These are phyloP conservation scores for Lytechinus pictus DNA, from an alignment of 35 echinoderm and acorn worm species.

Conservation along the genomic window DNA sequence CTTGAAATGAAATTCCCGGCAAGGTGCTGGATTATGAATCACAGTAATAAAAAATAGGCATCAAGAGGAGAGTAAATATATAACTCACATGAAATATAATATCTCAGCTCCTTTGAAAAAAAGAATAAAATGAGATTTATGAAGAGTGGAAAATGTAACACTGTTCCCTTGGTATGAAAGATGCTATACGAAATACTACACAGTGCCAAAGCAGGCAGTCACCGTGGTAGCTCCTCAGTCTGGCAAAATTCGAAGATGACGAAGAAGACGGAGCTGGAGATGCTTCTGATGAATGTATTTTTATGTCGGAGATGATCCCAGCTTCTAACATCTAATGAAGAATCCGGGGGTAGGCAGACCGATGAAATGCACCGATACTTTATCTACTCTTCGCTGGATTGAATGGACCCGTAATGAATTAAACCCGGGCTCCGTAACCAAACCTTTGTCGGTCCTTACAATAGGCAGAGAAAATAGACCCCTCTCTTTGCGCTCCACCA, in stretches of 20 bases:
- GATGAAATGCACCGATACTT: conserved; percentile 36
- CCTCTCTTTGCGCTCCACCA: conserved; percentile 38
- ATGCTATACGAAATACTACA: background rate
- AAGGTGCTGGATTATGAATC: background rate
- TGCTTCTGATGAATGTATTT: conserved; percentile 38
- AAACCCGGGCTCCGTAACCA: conserved; percentile 47
- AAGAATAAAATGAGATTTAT: background rate
- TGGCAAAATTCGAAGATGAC: background rate
- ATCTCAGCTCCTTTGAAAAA: background rate
- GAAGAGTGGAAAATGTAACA: background rate
- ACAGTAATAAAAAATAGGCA: background rate
- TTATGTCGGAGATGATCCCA: conserved; percentile 28
- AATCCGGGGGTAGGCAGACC: background rate
- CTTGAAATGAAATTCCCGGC: background rate
- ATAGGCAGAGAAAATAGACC: conserved; percentile 46
- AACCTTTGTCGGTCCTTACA: conserved; percentile 42
- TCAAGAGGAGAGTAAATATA: background rate
- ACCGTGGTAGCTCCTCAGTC: background rate
- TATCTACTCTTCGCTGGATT: conserved; percentile 22
- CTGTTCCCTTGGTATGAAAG: background rate
- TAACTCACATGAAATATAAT: background rate
- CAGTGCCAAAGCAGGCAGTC: background rate
- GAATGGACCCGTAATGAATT: conserved; percentile 53
- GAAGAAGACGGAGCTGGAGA: background rate
- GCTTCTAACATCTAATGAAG: conserved; percentile 28